Evolutionary conservation across 53 echinoderm and acorn worm genomes (phyloP), one percentile per base, ranked within the genome.

Genomic region (Holothuria leucospilota): DNA sequence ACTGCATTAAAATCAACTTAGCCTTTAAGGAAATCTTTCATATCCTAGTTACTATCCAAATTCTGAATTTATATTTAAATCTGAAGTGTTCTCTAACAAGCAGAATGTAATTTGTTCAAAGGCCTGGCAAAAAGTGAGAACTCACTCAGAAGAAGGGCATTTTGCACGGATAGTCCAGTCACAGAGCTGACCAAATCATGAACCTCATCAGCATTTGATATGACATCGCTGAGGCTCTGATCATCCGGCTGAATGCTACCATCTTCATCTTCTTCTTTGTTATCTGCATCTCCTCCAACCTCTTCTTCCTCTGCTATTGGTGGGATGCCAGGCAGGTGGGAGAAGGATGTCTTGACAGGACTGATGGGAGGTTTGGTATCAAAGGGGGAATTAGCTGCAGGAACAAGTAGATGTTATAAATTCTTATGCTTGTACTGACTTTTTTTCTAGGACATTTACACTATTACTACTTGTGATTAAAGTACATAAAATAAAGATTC

Each of bases 241-340:
- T 91, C 93, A 46, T 93, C 90, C 2, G 65, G 42, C 10, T 58
- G 67, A 14, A 39, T 20, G n/a, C 40, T 78, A 51, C 40, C 81
- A 72, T 86, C 63, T 10, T 83, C 82, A 10, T 23, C 78, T 20
- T 84, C 87, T 51, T 53, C 85, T 59, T 91, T 84, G 2, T 69
- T 81, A n/a, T 88, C 88, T 13, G 6, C 9, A 41, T 63, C 80
- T 28, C 86, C 90, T 10, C 49, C 69, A 6, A 63, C 85, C 25
- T 95, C 98, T 40, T 97, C 98, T 64, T 97, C 98, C 49, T 92
- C 98, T 2, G 92, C 92, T 13, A 92, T 90, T 29, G 94, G 92
- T 18, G 92, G 86, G 82, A 91, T 89, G 29, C 95, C 93, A 14
- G 90, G 69, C 29, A 83, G 90, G 51, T 91, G 91, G 14, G 93